Evolutionary conservation across 2,888 invertebrate genomes (phyloP).

Genomic region (Beris morrisii): DNA sequence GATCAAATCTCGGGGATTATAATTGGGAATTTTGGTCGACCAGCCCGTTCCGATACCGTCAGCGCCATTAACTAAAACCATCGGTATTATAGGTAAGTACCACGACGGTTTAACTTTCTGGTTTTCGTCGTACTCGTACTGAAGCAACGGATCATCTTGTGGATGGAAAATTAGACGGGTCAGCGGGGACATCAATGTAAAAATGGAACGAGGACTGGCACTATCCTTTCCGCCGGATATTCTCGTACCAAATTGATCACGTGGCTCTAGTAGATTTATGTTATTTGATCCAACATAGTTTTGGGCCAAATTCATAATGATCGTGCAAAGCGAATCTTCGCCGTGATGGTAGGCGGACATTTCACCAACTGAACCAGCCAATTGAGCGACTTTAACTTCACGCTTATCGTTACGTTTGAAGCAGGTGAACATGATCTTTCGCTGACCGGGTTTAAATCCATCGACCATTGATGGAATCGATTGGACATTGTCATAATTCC

Average conservation of each 20-base stretch:
- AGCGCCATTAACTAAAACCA: constrained; percentile 95
- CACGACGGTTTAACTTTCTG: constrained; percentile 91
- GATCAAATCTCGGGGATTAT: constrained; percentile 89
- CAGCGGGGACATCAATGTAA: constrained; percentile 84
- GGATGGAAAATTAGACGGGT: constrained; percentile 84
- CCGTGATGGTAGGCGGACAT: constrained; percentile 99
- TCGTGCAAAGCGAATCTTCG: constrained; percentile 89
- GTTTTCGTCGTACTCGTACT: constrained; percentile 91
- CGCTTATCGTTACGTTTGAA: constrained; percentile 94
- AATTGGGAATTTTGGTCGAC: constrained; percentile 97
- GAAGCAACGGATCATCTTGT: constrained; percentile 84
- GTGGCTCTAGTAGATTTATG: constrained; percentile 90
- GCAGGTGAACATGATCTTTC: constrained; percentile 93
- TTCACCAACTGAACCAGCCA: constrained; percentile 97
- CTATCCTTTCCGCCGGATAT: constrained; percentile 93
- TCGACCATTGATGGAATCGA: constrained; percentile 71
- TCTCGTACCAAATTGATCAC: constrained; percentile 96
- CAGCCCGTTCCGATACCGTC: constrained; percentile 99
- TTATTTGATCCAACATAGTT: constrained; percentile 99
- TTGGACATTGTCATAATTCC: constrained; percentile 89
- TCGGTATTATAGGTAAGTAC: constrained; percentile 94
- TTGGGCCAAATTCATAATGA: constrained; percentile 96
- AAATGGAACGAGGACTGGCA: constrained; percentile 98
- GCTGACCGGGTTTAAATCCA: constrained; percentile 95
- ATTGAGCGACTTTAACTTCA: constrained; percentile 95